Conservation (phyloP, 2,888 invertebrate species). For the Argyresthia albistria region DNA sequence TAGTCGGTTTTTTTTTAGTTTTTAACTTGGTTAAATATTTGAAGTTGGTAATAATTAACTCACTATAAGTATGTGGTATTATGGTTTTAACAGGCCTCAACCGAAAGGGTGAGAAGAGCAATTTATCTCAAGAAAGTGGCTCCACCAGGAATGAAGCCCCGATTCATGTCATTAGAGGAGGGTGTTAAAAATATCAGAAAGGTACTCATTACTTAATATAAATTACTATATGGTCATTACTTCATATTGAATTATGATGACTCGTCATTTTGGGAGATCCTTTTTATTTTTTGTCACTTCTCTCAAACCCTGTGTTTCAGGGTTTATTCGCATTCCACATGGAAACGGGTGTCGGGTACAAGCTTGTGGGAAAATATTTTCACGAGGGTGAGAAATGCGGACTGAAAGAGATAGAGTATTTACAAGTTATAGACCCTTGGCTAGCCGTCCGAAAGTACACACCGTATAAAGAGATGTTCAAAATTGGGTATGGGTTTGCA, state of each 20-base stretch:
- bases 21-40: too few species aligned
- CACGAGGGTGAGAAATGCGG: conserved; percentile 80
- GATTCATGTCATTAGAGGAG: conserved; percentile 74
- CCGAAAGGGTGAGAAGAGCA: conserved; percentile 74
- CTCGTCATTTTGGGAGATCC: background rate
- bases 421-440: conserved; percentile 77
- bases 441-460: conserved; percentile 75
- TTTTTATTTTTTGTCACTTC: background rate
- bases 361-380: conserved; percentile 77
- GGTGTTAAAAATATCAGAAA: conserved; percentile 73
- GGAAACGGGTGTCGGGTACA: conserved; percentile 77
- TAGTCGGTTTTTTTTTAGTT: too few species aligned
- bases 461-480: conserved; percentile 74
- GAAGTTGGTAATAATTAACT: background rate
- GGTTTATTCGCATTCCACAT: conserved; percentile 79
- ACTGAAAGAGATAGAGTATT: conserved; percentile 75
- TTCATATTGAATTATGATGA: too few species aligned
- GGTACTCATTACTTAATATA: conserved; percentile 22
- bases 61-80: background rate
- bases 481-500: conserved; percentile 64
- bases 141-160: conserved; percentile 69
- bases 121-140: conserved; percentile 77
- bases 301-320: conserved; percentile 18
- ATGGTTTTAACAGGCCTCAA: conserved; percentile 64
- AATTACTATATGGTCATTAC: too few species aligned